These are phyloP conservation scores for Epicauta chinensis DNA, from an alignment of 1,140 invertebrate species.

Conservation along the genomic window DNA sequence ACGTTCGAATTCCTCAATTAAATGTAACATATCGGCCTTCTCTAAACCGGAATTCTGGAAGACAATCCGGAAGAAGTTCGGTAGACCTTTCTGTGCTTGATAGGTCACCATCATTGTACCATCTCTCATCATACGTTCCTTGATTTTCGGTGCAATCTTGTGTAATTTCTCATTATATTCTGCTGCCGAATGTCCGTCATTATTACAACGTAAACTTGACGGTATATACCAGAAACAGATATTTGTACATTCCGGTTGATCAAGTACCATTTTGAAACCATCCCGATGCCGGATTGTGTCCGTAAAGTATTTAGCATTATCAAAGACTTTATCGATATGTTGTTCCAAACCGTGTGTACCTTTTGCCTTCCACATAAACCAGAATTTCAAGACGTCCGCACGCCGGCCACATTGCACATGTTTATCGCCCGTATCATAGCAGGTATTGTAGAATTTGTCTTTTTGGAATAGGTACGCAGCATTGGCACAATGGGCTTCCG, in stretches of 20 bases:
- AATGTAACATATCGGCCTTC: conserved; percentile 75
- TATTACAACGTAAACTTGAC: conserved; percentile 57
- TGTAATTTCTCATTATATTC: conserved; percentile 66
- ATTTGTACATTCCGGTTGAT: conserved; percentile 86
- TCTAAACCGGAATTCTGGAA: conserved; percentile 82
- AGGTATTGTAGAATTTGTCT: conserved; percentile 93
- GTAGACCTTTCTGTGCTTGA: conserved; percentile 70
- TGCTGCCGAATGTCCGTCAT: conserved; percentile 42
- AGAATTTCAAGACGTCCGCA: conserved; percentile 92
- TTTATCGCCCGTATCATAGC: conserved; percentile 69
- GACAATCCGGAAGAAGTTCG: conserved; percentile 92
- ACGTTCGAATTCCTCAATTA: conserved; percentile 79
- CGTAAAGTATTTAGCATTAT: conserved; percentile 64
- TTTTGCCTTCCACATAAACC: conserved; percentile 97
- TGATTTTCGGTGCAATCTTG: conserved; percentile 84
- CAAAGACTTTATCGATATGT: conserved; percentile 74
- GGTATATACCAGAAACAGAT: conserved; percentile 96
- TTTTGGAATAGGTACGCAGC: conserved; percentile 92
- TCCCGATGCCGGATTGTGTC: conserved; percentile 58
- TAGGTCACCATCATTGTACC: conserved; percentile 95
- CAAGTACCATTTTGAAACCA: conserved; percentile 67
- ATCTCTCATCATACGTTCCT: conserved; percentile 89
- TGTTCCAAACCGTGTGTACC: conserved; percentile 72
- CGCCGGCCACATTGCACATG: conserved; percentile 87
- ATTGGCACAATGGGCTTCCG: conserved; percentile 58